phyloP scores from a whole-genome alignment of 2,888 invertebrate genomes.

The Cephus spinipes region DNA sequence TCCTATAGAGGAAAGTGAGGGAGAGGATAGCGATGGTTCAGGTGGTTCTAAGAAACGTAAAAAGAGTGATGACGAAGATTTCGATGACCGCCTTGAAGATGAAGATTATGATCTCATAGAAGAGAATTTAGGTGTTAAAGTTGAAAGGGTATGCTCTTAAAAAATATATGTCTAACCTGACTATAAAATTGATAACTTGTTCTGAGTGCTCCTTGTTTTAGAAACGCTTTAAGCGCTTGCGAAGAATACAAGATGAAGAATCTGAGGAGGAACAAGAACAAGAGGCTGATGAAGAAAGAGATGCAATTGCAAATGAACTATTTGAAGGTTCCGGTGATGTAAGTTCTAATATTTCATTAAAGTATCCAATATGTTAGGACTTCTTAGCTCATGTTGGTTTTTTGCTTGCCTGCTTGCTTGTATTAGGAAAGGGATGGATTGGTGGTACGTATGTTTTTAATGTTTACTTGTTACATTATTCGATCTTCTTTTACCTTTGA shows the following conservation, averaged over 20 bases:
- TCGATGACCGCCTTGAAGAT: constrained; percentile 94
- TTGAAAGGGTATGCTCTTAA: constrained; percentile 78
- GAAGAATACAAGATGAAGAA: constrained; percentile 89
- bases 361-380: constrained; percentile 11
- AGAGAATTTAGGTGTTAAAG: constrained; percentile 97
- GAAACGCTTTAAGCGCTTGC: constrained; percentile 89
- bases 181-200: constrained; percentile 7
- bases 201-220: constrained; percentile 55
- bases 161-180: constrained; percentile 11
- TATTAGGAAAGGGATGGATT: constrained; percentile 46
- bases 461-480: constrained; percentile 12
- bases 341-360: constrained; percentile 60
- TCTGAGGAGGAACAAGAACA: constrained; percentile 88
- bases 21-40: constrained; percentile 83
- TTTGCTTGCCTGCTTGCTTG: constrained; percentile 28
- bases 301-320: constrained; percentile 89
- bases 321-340: constrained; percentile 90
- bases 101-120: constrained; percentile 98
- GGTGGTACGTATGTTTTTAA: constrained; percentile 37
- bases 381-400: constrained; percentile 14
- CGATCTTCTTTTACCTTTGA: constrained; percentile 11
- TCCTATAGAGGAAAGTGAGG: constrained; percentile 90
- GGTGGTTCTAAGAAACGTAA: constrained; percentile 75
- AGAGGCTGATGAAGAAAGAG: constrained; percentile 81
- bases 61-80: constrained; percentile 87